Evolutionary conservation across 2,888 invertebrate genomes (phyloP), one percentile per base, ranked within the genome.

Genomic region (Pherbina coryleti): DNA sequence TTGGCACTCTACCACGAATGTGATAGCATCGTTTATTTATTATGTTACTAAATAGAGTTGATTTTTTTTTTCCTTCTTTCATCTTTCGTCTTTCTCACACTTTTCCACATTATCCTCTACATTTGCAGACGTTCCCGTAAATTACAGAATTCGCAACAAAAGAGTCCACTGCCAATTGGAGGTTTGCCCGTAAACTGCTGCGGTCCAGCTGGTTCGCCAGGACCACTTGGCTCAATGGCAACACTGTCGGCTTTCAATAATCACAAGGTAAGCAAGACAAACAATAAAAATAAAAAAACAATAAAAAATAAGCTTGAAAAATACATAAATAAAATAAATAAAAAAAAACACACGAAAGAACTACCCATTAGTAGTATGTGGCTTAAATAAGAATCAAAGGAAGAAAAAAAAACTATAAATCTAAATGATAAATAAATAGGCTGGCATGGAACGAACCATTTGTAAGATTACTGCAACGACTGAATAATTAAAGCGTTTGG

Each of bases 221-320:
- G 95, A 84, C 95, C 95, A 49, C 91, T 96, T 81, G 95, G 95
- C 75, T 95, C 96, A 53, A 91, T 96, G 88, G 95, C 96, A 75
- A 95, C 96, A 9, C 92, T 96, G 84, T 95, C 94, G 88, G 96
- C 95, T 81, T 96, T 95, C 90, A 95, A 95, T 90, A 93, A 94
- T 87, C 95, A 94, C 90, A 95, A 96, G 91, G 94, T 94, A 91
- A 87, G 87, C 83, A 57, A 57, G 55, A 60, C 9, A 37, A 37
- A 28, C 14, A 14, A 28, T 19, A 14, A 14, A 22, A 57, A 7
- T 28, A 19, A 19, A 8, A 17, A 14, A 14, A 28, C 7, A 5
- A 28, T 14, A 31, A 51, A 53, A 17, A 8, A 19, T 11, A 75
- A 22, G 9, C n/a, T n/a, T n/a, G n/a, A n/a, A n/a, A n/a, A n/a